Percentiles rank a stretch among this genome's conserved stretches.
Evolutionary conservation across 2,888 invertebrate species (phyloP).

Genomic region (Hartigia nigra): DNA sequence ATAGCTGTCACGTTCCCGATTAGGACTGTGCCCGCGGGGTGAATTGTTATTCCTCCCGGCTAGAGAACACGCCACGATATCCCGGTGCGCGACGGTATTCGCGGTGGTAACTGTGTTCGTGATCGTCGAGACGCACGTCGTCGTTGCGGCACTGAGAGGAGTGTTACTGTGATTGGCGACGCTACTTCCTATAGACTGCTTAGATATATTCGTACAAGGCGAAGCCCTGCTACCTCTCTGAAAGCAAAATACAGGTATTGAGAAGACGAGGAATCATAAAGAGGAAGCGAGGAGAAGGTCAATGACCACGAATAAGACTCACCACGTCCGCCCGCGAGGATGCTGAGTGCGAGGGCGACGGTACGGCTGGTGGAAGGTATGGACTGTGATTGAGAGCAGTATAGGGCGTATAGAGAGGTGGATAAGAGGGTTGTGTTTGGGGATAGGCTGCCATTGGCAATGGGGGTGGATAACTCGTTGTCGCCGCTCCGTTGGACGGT

Average conservation of each 20-base stretch:
- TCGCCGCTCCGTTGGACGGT: constrained; percentile 67
- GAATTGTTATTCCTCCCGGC: constrained; percentile 74
- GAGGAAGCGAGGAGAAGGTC: background rate
- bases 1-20: constrained; percentile 85
- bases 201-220: constrained; percentile 60
- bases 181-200: constrained; percentile 53
- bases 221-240: constrained; percentile 63
- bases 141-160: constrained; percentile 60
- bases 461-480: constrained; percentile 57
- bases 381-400: constrained; percentile 80
- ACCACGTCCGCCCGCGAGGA: constrained; percentile 74
- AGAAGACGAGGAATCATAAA: background rate
- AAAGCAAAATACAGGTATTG: constrained; percentile 10
- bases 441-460: constrained; percentile 64
- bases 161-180: constrained; percentile 41
- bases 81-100: constrained; percentile 66
- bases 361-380: constrained; percentile 73
- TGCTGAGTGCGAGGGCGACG: constrained; percentile 70
- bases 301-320: constrained; percentile 58
- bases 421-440: constrained; percentile 68
- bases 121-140: constrained; percentile 63
- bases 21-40: constrained; percentile 82
- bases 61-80: constrained; percentile 65
- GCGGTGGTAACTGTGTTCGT: constrained; percentile 66
- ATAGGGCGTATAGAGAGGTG: constrained; percentile 83